A percentile compares a stretch with the other conserved stretches of the same genome.
Evolutionary conservation across 2,797 vertebrate genomes (phyloP).

Genomic region (Bucorvus abyssinicus): DNA sequence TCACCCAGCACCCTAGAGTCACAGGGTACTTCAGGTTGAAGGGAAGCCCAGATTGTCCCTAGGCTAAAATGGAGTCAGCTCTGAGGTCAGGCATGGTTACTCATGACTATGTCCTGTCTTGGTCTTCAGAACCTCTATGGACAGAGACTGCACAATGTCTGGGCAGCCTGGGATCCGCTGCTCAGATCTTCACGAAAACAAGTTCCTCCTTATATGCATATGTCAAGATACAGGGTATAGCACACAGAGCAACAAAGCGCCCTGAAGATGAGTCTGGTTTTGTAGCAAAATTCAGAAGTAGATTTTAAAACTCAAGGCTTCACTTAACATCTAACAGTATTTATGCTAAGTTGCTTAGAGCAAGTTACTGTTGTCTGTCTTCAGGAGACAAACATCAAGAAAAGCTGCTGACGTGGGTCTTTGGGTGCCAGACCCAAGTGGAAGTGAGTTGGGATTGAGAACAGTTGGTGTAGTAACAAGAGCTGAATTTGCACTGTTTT

Average conservation of each 20-base stretch:
- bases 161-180: background rate
- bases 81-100: background rate
- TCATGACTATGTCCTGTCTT: background rate
- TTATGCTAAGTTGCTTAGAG: rapidly evolving
- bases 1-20: background rate
- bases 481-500: background rate
- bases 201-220: background rate
- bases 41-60: background rate
- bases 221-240: background rate
- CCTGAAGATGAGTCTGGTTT: background rate
- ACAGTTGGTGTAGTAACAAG: background rate
- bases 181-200: background rate
- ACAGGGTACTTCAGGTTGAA: background rate
- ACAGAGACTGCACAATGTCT: background rate
- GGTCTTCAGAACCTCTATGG: background rate
- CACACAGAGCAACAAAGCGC: background rate
- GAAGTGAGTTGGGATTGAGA: background rate
- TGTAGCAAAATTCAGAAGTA: background rate
- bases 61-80: background rate
- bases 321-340: background rate
- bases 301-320: background rate
- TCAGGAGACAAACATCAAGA: background rate
- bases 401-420: background rate
- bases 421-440: background rate
- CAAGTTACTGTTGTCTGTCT: background rate